phyloP scores from a whole-genome alignment of 2,888 invertebrate species.

The Eubasilissa splendida region DNA sequence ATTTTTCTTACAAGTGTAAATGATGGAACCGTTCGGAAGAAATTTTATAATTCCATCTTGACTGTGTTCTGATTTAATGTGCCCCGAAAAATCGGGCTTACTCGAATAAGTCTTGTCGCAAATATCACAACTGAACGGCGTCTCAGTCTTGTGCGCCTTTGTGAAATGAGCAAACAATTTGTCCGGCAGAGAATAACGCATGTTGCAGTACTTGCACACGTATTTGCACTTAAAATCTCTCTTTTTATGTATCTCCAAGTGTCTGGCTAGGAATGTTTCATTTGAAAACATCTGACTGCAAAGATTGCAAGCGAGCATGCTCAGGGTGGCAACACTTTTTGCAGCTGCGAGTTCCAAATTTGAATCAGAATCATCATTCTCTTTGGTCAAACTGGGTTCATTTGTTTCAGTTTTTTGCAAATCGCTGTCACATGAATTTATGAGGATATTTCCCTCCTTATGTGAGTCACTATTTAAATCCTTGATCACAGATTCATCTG shows the following conservation, averaged over 20 bases:
- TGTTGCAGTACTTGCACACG: not conserved
- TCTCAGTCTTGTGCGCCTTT: slow-evolving; percentile 1
- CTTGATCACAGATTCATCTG: no score
- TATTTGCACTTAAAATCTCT: slow-evolving; percentile 9
- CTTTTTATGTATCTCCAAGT: not conserved
- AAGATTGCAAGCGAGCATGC: slow-evolving; percentile 18
- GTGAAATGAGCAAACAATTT: slow-evolving; percentile 9
- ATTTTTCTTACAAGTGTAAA: not conserved
- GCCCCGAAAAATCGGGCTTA: not conserved
- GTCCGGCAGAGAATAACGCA: not conserved
- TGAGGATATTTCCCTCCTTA: no score
- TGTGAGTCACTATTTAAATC: no score
- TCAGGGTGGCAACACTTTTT: not conserved
- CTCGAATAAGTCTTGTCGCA: not conserved
- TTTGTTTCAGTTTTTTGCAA: no score
- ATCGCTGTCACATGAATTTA: no score
- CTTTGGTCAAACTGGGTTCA: no score
- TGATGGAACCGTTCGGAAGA: not conserved
- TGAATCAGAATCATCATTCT: no score
- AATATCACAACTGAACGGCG: slow-evolving; percentile 8
- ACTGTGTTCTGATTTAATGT: not conserved
- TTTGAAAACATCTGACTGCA: slow-evolving; percentile 24
- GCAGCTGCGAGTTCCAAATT: no score
- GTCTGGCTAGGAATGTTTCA: slow-evolving; percentile 1
- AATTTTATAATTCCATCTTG: slow-evolving; percentile 20